Base-by-base conservation (phyloP, 2,888 invertebrate genomes). In the Apodemia mormo region DNA sequence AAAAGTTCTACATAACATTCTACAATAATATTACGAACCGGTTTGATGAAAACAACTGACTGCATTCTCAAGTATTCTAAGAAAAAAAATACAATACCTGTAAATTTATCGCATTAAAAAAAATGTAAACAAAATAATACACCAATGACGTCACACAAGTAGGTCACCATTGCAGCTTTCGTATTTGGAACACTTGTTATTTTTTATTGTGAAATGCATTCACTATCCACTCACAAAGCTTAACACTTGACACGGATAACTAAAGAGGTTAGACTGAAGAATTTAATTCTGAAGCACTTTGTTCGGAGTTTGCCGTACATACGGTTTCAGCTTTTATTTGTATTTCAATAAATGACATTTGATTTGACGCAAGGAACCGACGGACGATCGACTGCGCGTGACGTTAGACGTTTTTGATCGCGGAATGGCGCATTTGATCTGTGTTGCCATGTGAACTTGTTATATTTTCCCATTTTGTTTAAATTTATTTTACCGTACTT, bases 361-460 rank as follows among this genome's bases (percentile, higher is more conserved):
- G 73, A 69, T 77, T 76, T 74, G 68, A 76, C 78, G 80, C 75
- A 67, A 75, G 66, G 33, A 14, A 30, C 66, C 68, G 71, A 67
- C 79, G 73, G 22, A 73, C 75, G 69, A 52, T 72, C 75, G 75
- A 74, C 72, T 74, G 72, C 78, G 76, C 77, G 76, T 79, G 79
- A 82, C 82, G 82, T 81, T 68, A 78, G 79, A 82, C 82, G 82
- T 81, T 68, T 65, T 71, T 71, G 69, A 70, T 69, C 82, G 85
- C 83, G 82, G 83, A 88, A 86, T 89, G 89, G 88, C 89, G 89
- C 87, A 89, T 85, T 84, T 80, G 45, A 70, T 10, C 64, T 68
- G 81, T 79, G 86, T 80, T 88, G 84, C 86, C 81, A 82, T 52
- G 68, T 22, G 30, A 22, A 29, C 14, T 22, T 30, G 30, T 29